These are phyloP conservation scores for Corythaixoides concolor DNA, from an alignment of 2,113 vertebrate species.

Conservation along the genomic window DNA sequence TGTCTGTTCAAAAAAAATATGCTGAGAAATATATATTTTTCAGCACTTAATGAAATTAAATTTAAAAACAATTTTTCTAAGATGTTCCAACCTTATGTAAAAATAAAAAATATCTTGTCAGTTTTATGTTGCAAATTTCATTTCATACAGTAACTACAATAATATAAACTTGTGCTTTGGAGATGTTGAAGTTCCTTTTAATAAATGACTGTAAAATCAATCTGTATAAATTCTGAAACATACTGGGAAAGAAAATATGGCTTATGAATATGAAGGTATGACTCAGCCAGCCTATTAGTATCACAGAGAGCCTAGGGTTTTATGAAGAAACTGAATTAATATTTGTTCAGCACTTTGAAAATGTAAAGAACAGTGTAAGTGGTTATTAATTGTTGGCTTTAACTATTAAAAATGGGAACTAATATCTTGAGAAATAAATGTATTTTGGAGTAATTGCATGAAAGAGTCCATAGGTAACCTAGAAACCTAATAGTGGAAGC, in stretches of 20 bases:
- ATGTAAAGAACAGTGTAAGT: background rate
- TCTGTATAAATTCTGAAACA: background rate
- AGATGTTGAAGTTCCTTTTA: background rate
- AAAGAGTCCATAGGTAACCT: background rate
- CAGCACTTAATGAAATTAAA: background rate
- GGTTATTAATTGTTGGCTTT: constrained; percentile 22
- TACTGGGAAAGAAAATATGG: background rate
- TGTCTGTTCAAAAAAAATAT: background rate
- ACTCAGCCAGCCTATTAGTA: constrained; percentile 24
- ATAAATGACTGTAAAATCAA: background rate
- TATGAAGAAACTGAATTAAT: constrained; percentile 9
- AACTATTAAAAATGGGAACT: background rate
- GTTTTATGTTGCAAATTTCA: background rate
- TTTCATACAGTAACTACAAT: background rate
- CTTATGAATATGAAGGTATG: constrained; percentile 24
- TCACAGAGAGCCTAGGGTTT: background rate
- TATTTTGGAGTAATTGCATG: background rate
- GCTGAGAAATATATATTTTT: background rate
- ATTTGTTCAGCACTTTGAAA: constrained; percentile 28
- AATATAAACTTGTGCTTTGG: background rate
- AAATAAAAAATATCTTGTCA: background rate
- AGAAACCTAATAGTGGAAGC: background rate
- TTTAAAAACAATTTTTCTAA: background rate
- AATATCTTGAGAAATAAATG: background rate
- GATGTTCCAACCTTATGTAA: background rate